Conservation (phyloP, 37 sponge, comb jelly and placozoan species). For the Dysidea cf. avara region DNA sequence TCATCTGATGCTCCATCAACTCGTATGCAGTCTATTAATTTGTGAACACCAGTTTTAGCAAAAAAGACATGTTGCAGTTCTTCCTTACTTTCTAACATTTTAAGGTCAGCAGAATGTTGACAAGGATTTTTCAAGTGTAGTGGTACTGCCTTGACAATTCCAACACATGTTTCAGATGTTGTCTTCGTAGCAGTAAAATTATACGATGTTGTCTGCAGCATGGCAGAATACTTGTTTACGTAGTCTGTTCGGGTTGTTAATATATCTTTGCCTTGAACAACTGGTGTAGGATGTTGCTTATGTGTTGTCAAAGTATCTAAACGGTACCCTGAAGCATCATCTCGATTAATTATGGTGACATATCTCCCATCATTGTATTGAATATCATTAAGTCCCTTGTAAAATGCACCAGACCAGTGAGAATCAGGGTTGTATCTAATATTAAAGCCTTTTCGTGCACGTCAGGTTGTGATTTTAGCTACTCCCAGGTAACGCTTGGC, state of each 20-base stretch:
- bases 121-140: neutral
- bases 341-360: slow-evolving; percentile 11
- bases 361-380: slow-evolving; percentile 3
- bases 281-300: slow-evolving; percentile 3
- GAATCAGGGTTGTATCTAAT: slow-evolving; percentile 36
- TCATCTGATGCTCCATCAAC: too few relatives aligned
- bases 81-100: too few relatives aligned
- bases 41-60: too few relatives aligned
- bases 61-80: too few relatives aligned
- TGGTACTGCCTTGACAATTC: slow-evolving; percentile 10
- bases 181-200: slow-evolving; percentile 16
- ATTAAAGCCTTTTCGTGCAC: slow-evolving; percentile 35
- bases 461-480: slow-evolving; percentile 15
- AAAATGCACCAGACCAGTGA: slow-evolving; percentile 36
- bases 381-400: slow-evolving; percentile 2
- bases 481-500: slow-evolving; percentile 16
- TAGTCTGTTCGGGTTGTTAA: slow-evolving; percentile 11
- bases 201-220: slow-evolving; percentile 11
- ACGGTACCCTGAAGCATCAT: slow-evolving; percentile 33
- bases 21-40: too few relatives aligned
- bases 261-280: neutral
- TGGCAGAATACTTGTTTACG: slow-evolving; percentile 9
- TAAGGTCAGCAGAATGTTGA: slow-evolving; percentile 13
- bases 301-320: slow-evolving; percentile 26
- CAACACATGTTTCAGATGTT: slow-evolving; percentile 20